Evolutionary conservation across 2,888 invertebrate species (phyloP), one percentile per base, ranked within the genome.

Genomic region (Eurytoma adleriae): DNA sequence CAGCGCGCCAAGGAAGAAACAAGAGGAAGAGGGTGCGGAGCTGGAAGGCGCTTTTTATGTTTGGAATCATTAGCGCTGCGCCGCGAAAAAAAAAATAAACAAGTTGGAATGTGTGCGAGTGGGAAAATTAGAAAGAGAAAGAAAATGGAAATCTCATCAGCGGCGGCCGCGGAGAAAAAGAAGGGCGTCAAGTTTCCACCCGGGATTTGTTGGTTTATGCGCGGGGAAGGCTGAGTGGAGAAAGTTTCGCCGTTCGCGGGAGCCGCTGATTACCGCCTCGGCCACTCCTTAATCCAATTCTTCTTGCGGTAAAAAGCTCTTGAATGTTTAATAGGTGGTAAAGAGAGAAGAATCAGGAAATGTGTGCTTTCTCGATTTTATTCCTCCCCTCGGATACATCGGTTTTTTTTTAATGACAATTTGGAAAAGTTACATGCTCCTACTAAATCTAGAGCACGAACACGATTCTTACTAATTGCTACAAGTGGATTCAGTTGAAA

Each of bases 321-420:
- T 76, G 71, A 71, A 80, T 80, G 71, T 80, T 80, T 76, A 72
- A 76, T 76, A 80, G 76, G 52, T 40, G 76, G 20, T 14, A 16
- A 14, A 30, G 48, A 12, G 48, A 64, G 62, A 30, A 52, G 40
- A n/a, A 5, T 5, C 52, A 57, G 13, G 27, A 20, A 75, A 30
- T 16, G n/a, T 24, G 40, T 67, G 61, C 73, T 27, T 40, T 24
- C 67, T 52, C 64, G 73, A 68, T 78, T 70, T 56, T 54, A n/a
- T 57, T 57, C 24, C 50, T 12, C 16, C 40, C 40, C 10, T 7
- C 40, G 10, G 40, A 40, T 40, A 40, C 10, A 40, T 40, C 7
- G 10, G 16, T 54, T 50, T 20, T 64, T 54, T 30, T 20, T 16
- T 16, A 54, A 16, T 14, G 24, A 40, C 7, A 40, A 40, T 40